Base-by-base conservation (phyloP, 2,797 vertebrate genomes). In the Sebastes hubbsi region DNA sequence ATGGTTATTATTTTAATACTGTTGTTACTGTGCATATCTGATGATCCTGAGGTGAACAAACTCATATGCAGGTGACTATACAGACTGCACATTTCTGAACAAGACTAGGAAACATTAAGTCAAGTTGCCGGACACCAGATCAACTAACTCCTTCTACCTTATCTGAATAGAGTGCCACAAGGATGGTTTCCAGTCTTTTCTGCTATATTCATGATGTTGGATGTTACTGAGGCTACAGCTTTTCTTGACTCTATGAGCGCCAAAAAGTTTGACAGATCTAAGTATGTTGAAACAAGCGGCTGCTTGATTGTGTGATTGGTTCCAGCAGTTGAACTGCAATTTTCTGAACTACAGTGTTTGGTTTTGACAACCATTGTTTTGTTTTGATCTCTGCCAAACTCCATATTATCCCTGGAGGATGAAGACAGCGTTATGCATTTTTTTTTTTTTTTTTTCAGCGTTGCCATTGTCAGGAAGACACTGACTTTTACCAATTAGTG, bases 331-430 rank as follows among this genome's bases (percentile, higher is more conserved):
- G 55, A 4, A 54, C 27, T 68, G 64, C 42, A 76, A 63, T 77
- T 78, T 77, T 73, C 59, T 54, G 58, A 80, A 60, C 73, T 69
- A 59, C 65, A 52, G 65, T 42, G 38, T 86, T 77, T 75, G n/a
- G 25, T 34, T 80, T 54, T 77, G 73, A 76, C 75, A 49, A 29
- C 29, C 42, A 34, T n/a, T 1, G 24, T 66, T 80, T 78, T 66
- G 55, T 24, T 62, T 52, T 55, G 20, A 36, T 64, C 62, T 63
- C 12, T 36, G 20, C 11, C 38, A 73, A 58, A 3, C 38, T 55
- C 2, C 52, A 7, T 34, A 16, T 14, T 18, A 29, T 59, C 3
- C 46, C 64, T 54, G n/a, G 6, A 30, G 72, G 60, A 36, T 38
- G 59, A 66, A 29, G 69, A 27, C 63, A 68, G 34, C 5, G 10